Percentiles rank a stretch among this genome's conserved stretches.
phyloP scores from a whole-genome alignment of 2,113 vertebrate species.

The Oreochromis aureus region DNA sequence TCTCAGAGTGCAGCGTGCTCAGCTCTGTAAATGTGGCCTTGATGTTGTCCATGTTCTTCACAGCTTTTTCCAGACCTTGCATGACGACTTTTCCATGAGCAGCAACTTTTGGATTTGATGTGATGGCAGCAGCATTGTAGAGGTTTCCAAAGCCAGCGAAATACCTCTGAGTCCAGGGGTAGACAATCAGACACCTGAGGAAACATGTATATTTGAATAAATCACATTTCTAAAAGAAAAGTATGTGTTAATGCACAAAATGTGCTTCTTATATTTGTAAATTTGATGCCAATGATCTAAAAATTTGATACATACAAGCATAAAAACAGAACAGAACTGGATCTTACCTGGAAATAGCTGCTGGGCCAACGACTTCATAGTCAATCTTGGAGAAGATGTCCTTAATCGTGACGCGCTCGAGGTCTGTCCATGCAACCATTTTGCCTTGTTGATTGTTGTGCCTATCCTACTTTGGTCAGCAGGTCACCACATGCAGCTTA shows the following conservation, averaged over 20 bases:
- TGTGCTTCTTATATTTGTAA: accelerated
- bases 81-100: constrained; percentile 68
- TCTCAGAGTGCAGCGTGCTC: constrained; percentile 78
- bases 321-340: neutral
- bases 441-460: neutral
- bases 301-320: neutral
- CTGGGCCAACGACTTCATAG: constrained; percentile 24
- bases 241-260: accelerated
- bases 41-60: constrained; percentile 76
- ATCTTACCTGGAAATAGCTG: constrained; percentile 15
- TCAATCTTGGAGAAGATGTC: constrained; percentile 48
- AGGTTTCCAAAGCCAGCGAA: constrained; percentile 77
- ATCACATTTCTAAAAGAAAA: neutral
- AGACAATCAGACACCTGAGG: constrained; percentile 67
- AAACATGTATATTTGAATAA: neutral
- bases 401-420: constrained; percentile 47
- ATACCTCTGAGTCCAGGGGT: constrained; percentile 80
- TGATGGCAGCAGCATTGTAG: constrained; percentile 66
- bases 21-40: constrained; percentile 68
- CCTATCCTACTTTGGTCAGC: neutral
- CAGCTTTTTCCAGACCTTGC: constrained; percentile 69
- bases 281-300: neutral
- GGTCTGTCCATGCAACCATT: constrained; percentile 67
- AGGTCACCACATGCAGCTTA: neutral
- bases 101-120: constrained; percentile 66